These are phyloP conservation scores for Ispidina lecontei DNA, from an alignment of 2,797 vertebrate species.

Conservation along the genomic window DNA sequence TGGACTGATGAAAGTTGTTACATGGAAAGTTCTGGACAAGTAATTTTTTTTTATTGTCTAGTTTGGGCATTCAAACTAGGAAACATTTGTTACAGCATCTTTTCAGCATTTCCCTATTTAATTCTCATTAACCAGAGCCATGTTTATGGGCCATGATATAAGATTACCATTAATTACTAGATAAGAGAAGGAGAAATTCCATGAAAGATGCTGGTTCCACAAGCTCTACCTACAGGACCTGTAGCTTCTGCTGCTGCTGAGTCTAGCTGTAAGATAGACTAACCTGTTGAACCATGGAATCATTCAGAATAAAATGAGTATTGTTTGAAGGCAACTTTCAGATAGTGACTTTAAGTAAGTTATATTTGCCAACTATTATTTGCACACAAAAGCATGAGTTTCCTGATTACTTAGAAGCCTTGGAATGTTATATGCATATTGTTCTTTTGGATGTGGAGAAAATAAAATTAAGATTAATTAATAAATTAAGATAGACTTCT, in stretches of 20 bases:
- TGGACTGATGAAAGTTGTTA: not conserved
- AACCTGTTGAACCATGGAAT: not conserved
- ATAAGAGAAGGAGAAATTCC: not conserved
- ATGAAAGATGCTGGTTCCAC: not conserved
- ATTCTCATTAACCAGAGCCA: not conserved
- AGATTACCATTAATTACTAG: not conserved
- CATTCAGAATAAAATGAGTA: not conserved
- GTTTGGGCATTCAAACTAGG: not conserved
- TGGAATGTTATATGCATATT: not conserved
- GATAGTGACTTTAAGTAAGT: not conserved
- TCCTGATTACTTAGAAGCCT: not conserved
- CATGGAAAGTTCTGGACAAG: not conserved
- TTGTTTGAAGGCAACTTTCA: not conserved
- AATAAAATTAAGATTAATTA: not conserved
- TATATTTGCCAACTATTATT: not conserved
- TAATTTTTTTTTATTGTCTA: fast-evolving
- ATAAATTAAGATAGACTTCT: not conserved
- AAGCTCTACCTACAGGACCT: not conserved
- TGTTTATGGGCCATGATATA: not conserved
- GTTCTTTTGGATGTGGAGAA: not conserved
- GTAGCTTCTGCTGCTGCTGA: not conserved
- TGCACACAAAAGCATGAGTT: not conserved
- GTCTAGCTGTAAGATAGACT: not conserved
- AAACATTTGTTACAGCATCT: not conserved
- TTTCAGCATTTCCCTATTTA: not conserved